Percentiles rank a stretch among this genome's conserved stretches.
Conservation (phyloP, 2,888 invertebrate species). For the Acleris cristana region DNA sequence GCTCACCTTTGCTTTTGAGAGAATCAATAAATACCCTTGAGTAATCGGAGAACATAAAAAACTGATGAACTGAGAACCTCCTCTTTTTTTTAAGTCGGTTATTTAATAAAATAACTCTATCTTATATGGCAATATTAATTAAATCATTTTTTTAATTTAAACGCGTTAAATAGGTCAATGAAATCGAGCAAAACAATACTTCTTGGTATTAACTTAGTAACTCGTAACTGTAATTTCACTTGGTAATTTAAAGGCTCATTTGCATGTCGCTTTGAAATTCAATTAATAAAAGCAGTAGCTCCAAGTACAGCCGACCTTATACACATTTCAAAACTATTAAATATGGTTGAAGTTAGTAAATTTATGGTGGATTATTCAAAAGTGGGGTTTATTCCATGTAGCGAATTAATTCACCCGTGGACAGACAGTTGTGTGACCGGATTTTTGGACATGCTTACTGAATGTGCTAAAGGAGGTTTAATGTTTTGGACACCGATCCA, state of each 20-base stretch:
- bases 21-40: no score
- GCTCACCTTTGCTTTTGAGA: no score
- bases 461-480: constrained; percentile 55
- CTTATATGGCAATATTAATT: no score
- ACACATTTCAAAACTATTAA: constrained; percentile 17
- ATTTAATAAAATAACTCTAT: no score
- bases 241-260: neutral
- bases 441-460: constrained; percentile 52
- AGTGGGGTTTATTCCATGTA: constrained; percentile 51
- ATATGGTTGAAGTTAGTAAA: constrained; percentile 75
- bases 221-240: neutral
- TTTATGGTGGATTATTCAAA: constrained; percentile 52
- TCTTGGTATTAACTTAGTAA: no score
- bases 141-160: no score
- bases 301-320: neutral
- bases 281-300: neutral
- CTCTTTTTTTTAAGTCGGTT: no score
- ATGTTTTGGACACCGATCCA: constrained; percentile 60
- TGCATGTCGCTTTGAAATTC: neutral
- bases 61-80: no score
- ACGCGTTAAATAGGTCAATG: no score
- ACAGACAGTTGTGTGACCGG: constrained; percentile 62
- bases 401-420: constrained; percentile 66
- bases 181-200: no score
- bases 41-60: no score